Evolutionary conservation across 2,797 vertebrate species (phyloP).

Genomic region (Todus mexicanus): DNA sequence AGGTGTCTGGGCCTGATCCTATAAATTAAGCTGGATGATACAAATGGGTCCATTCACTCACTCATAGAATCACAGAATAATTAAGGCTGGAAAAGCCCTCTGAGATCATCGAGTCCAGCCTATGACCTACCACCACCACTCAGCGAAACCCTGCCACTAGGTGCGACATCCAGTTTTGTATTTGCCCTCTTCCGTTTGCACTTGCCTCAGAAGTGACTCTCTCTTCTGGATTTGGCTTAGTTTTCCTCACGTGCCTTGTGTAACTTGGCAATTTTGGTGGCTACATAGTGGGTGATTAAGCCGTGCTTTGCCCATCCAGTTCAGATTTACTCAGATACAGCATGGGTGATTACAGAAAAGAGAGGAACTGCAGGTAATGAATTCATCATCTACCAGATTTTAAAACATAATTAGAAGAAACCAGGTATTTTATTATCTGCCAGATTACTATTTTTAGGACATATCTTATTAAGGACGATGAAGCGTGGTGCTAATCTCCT

Average conservation of each 20-base stretch:
- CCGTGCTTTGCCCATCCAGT: not conserved
- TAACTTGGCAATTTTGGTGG: not conserved
- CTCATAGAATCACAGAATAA: too few relatives aligned
- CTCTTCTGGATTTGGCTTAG: not conserved
- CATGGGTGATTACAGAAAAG: not conserved
- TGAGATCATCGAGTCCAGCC: too few relatives aligned
- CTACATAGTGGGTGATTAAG: not conserved
- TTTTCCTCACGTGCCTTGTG: not conserved
- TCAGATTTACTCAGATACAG: not conserved
- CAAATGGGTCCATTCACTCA: not conserved
- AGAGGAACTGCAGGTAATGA: not conserved
- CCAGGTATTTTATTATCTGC: not conserved
- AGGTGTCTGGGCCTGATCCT: not conserved
- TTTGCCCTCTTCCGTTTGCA: not conserved
- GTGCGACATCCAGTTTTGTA: too few relatives aligned
- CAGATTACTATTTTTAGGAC: not conserved
- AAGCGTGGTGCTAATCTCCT: not conserved
- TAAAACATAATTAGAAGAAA: not conserved
- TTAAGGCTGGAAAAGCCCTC: too few relatives aligned
- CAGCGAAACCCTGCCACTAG: too few relatives aligned
- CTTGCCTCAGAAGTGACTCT: not conserved
- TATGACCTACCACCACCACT: too few relatives aligned
- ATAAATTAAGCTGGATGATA: not conserved
- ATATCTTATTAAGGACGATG: slow-evolving; percentile 8
- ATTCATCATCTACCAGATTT: rapidly evolving